Base-by-base conservation (phyloP, 2,113 vertebrate species). In the Istiophorus platypterus region DNA sequence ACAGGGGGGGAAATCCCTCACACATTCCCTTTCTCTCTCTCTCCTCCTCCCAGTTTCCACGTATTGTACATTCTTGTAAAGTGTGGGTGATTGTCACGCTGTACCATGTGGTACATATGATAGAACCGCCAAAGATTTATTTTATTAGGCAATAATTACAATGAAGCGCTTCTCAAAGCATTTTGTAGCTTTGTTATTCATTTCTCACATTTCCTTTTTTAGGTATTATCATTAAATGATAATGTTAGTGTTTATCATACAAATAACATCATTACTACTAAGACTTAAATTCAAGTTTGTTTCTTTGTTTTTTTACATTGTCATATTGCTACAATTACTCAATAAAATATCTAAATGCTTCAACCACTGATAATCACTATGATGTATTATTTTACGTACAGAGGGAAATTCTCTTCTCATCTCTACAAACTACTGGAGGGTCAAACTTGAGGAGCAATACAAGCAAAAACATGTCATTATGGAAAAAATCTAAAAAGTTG, bases 31-130 rank as follows among this genome's bases (percentile, higher is more conserved):
- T 24, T 11, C 15, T 76, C 62, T 24, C 24, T 31, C 24, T 51
- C 49, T 27, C 17, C 22, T 20, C 20, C 20, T 24, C 9, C 2
- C 14, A 24, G 37, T 63, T 37, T 62, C 20, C 26, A 77, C 65
- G 20, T 27, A 10, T 27, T 65, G 4, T 37, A 29, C 49, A 78
- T 81, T 84, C 65, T 15, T 74, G 75, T 4, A 26, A 15, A 17
- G 58, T 58, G 58, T 29, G 3, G 31, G 34, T 85, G 68, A 80
- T 26, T 1, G 37, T 88, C 89, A 91, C 56, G 76, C 80, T 82
- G 72, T 8, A 78, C 27, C 59, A 63, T 59, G 67, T 52, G 78
- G 56, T 58, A 29, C 39, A 47, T 22, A 64, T 66, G 24, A 71
- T 29, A 14, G 24, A 42, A 31, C 57, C 7, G 2, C 76, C 29